Percentiles rank a stretch among this genome's conserved stretches.
Evolutionary conservation across 2,113 vertebrate species (phyloP).

Genomic region (Callospermophilus lateralis): DNA sequence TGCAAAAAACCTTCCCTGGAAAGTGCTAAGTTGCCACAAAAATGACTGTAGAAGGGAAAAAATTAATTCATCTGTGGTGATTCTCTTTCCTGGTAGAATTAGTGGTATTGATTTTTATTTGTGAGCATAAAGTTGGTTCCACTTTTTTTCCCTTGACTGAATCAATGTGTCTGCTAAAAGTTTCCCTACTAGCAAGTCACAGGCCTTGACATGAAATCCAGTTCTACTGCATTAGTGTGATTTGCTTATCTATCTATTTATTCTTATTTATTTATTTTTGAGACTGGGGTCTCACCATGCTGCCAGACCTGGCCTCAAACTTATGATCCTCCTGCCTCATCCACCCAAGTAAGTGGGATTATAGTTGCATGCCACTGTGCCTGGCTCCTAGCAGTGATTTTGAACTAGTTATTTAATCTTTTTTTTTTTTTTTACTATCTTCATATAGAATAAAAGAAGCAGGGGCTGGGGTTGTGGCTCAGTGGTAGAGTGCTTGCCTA

Average conservation of each 20-base stretch:
- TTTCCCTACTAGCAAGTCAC: background rate
- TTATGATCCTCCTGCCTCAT: background rate
- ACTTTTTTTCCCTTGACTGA: background rate
- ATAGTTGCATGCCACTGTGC: background rate
- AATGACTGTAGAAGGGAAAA: background rate
- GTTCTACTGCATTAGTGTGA: background rate
- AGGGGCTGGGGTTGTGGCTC: too few species aligned
- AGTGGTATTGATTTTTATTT: constrained; percentile 62
- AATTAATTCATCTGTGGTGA: constrained; percentile 2
- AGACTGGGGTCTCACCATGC: background rate
- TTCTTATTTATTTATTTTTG: background rate
- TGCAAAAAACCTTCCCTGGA: background rate
- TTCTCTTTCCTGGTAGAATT: constrained; percentile 6
- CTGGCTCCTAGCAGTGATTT: background rate
- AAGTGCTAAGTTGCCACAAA: constrained; percentile 45
- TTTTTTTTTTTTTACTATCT: background rate
- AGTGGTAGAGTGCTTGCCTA: too few species aligned
- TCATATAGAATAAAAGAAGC: background rate
- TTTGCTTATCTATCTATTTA: background rate
- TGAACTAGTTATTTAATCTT: background rate
- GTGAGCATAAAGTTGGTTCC: background rate
- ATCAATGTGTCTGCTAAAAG: background rate
- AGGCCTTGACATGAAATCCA: background rate
- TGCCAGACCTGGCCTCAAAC: background rate
- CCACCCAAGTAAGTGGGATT: background rate